Percentiles rank a stretch among this genome's conserved stretches.
Conservation (phyloP, 2,797 vertebrate species). For the Lutjanus campechanus region DNA sequence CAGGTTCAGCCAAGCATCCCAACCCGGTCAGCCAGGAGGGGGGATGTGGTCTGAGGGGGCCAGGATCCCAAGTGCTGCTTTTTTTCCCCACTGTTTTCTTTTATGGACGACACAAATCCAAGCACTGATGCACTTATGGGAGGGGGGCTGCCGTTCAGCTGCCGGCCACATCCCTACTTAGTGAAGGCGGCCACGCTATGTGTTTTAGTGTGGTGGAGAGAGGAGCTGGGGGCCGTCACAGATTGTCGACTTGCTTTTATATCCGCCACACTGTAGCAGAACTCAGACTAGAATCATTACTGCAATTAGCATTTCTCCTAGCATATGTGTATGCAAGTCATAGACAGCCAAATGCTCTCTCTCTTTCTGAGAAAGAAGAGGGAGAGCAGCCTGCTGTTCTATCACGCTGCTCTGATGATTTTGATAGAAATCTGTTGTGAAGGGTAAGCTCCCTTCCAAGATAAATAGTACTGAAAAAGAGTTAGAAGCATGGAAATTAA, state of each 20-base stretch:
- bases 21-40: constrained; percentile 49
- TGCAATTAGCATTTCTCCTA: constrained; percentile 57
- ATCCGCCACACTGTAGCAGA: constrained; percentile 45
- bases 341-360: constrained; percentile 10
- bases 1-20: constrained; percentile 73
- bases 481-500: constrained; percentile 40
- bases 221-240: constrained; percentile 45
- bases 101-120: constrained; percentile 69
- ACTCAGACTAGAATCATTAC: constrained; percentile 41
- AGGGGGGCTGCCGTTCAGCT: constrained; percentile 22
- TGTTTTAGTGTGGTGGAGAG: constrained; percentile 30
- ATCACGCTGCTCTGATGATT: constrained; percentile 58
- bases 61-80: constrained; percentile 41
- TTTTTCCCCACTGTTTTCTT: constrained; percentile 59
- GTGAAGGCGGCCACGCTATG: constrained; percentile 11
- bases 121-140: constrained; percentile 51
- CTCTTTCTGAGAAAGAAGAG: constrained; percentile 15
- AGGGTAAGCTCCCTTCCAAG: constrained; percentile 50
- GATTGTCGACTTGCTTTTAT: constrained; percentile 58
- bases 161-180: constrained; percentile 31
- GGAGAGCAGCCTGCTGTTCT: constrained; percentile 47
- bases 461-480: constrained; percentile 56
- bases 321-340: constrained; percentile 20
- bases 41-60: constrained; percentile 39
- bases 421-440: constrained; percentile 70